phyloP scores from a whole-genome alignment of 2,888 invertebrate genomes.

The Buathra laborator region DNA sequence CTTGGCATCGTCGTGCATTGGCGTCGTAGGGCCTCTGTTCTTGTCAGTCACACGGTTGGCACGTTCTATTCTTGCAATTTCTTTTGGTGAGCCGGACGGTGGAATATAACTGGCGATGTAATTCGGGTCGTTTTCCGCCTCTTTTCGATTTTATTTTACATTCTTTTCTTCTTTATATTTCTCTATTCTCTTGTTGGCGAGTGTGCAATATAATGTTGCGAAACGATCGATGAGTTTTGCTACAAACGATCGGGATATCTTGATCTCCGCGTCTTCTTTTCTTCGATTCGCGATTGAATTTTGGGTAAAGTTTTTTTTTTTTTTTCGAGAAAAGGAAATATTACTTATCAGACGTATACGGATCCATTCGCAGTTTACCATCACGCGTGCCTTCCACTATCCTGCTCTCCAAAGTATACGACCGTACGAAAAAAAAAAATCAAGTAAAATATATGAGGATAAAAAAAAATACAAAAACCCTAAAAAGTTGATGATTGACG shows the following conservation, averaged over 20 bases:
- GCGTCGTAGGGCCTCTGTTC: conserved; percentile 53
- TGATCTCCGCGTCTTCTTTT: conserved; percentile 10
- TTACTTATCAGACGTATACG: conserved; percentile 47
- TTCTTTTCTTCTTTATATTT: conserved; percentile 5
- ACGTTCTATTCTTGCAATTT: conserved; percentile 45
- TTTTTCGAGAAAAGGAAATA: not conserved
- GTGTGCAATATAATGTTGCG: conserved; percentile 79
- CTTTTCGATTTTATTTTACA: conserved; percentile 42
- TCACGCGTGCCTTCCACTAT: conserved; percentile 75
- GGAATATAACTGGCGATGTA: conserved; percentile 53
- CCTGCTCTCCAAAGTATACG: conserved; percentile 74
- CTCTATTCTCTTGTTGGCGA: conserved; percentile 68
- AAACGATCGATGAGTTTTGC: conserved; percentile 60
- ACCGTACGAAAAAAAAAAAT: conserved; percentile 70
- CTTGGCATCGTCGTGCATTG: conserved; percentile 58
- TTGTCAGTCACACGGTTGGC: conserved; percentile 21
- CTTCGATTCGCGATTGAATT: not conserved
- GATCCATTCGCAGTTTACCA: conserved; percentile 67
- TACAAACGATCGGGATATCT: conserved; percentile 7
- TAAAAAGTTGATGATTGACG: conserved; percentile 79
- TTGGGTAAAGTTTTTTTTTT: not conserved
- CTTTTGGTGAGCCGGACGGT: conserved; percentile 64
- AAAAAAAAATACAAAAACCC: conserved; percentile 64
- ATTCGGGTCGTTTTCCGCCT: conserved; percentile 21
- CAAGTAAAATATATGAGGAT: conserved; percentile 24